Conservation (phyloP, 1,140 invertebrate species). For the Helicoverpa armigera region DNA sequence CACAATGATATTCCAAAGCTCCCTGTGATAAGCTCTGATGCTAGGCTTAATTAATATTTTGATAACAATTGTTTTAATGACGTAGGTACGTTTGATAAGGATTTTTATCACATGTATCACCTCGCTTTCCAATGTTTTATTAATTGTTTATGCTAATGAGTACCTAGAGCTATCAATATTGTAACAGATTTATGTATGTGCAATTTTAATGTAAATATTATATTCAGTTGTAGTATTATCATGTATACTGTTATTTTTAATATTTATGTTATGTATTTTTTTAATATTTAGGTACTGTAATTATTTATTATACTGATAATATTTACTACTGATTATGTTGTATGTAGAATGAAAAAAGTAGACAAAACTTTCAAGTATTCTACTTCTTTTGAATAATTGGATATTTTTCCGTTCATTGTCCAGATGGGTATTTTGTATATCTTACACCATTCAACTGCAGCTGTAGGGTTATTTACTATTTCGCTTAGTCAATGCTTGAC, state of each 20-base stretch:
- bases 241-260: slow-evolving; percentile 1
- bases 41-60: slow-evolving; percentile 47
- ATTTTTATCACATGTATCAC: slow-evolving; percentile 22
- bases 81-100: slow-evolving; percentile 23
- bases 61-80: slow-evolving; percentile 35
- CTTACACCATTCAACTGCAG: too few relatives aligned
- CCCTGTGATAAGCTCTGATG: slow-evolving; percentile 61
- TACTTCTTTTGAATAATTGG: too few relatives aligned
- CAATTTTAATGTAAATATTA: slow-evolving; percentile 20
- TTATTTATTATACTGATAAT: neutral
- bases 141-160: slow-evolving; percentile 21
- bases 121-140: slow-evolving; percentile 3
- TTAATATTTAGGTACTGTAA: neutral
- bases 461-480: too few relatives aligned
- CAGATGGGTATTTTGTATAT: too few relatives aligned
- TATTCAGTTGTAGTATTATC: neutral
- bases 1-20: slow-evolving; percentile 64
- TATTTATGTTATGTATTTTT: neutral
- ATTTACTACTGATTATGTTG: neutral
- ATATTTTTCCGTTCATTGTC: too few relatives aligned
- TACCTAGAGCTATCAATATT: neutral
- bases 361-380: too few relatives aligned
- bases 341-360: too few relatives aligned
- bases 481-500: too few relatives aligned
- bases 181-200: neutral